phyloP scores from a whole-genome alignment of 2,113 vertebrate genomes.

The Mungos mungo region DNA sequence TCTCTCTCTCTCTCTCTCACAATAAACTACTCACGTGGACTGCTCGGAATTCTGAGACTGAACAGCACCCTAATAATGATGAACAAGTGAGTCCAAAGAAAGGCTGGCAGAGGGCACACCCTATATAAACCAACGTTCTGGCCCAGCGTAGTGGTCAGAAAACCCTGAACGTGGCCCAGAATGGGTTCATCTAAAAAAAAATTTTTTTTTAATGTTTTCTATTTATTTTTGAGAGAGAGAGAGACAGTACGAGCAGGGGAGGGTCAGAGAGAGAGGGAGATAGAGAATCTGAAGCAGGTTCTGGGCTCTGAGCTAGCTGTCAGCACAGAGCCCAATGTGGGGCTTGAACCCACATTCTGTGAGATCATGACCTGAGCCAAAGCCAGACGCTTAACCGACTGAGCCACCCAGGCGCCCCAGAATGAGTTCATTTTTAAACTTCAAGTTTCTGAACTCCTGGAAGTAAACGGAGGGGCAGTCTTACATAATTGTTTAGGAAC shows the following conservation, averaged over 20 bases:
- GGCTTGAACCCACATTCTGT: no score
- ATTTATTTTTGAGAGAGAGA: no score
- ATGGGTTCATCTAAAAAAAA: not conserved
- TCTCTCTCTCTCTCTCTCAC: no score
- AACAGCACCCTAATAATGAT: not conserved
- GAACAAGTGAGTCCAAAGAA: not conserved
- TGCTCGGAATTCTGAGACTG: not conserved
- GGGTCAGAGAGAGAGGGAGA: no score
- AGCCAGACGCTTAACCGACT: no score
- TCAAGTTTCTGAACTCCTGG: not conserved
- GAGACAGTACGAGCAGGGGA: no score
- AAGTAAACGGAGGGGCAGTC: not conserved
- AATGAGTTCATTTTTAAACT: not conserved
- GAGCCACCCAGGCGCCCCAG: no score
- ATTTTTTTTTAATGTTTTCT: no score
- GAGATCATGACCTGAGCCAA: no score
- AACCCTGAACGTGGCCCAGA: not conserved
- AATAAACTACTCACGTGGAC: not conserved
- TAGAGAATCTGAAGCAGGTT: no score
- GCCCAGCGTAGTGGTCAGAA: not conserved
- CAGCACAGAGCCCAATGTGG: no score
- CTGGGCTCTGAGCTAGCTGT: no score
- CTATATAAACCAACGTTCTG: not conserved
- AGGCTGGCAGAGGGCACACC: not conserved
- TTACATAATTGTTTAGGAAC: not conserved